Evolutionary conservation across 1,140 invertebrate genomes (phyloP).

Genomic region (Zaprionus capensis): DNA sequence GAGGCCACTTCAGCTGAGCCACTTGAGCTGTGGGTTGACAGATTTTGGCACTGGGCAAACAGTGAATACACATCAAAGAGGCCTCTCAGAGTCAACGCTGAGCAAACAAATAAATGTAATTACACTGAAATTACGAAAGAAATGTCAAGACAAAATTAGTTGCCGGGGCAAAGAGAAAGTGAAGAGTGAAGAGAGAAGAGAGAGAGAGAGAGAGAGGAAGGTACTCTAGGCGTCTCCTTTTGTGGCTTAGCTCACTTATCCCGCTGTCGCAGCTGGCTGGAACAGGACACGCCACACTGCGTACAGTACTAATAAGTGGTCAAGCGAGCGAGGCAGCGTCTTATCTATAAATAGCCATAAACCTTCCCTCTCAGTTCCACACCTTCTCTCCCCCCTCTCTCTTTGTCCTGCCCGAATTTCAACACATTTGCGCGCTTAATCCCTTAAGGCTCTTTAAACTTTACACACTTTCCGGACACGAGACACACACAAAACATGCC

Average conservation of each 20-base stretch:
- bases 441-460: conserved; percentile 84
- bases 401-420: conserved; percentile 62
- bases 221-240: too few species aligned
- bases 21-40: conserved; percentile 62
- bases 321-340: conserved; percentile 62
- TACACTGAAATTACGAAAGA: conserved; percentile 76
- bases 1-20: conserved; percentile 58
- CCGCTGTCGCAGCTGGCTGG: conserved; percentile 63
- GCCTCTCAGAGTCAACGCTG: conserved; percentile 66
- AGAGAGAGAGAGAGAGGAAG: neutral
- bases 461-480: conserved; percentile 70
- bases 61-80: conserved; percentile 33
- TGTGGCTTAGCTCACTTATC: conserved; percentile 73
- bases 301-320: conserved; percentile 64
- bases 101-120: conserved; percentile 80
- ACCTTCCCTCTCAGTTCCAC: conserved; percentile 51
- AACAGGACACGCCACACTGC: conserved; percentile 36
- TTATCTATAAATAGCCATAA: conserved; percentile 81
- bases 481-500: conserved; percentile 43
- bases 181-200: neutral
- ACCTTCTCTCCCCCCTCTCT: conserved; percentile 15
- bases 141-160: conserved; percentile 71
- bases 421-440: conserved; percentile 82
- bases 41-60: conserved; percentile 62
- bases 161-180: conserved; percentile 1